Percentiles rank a stretch among this genome's conserved stretches.
Conservation (phyloP, 2,113 vertebrate genomes). For the Laticauda colubrina region DNA sequence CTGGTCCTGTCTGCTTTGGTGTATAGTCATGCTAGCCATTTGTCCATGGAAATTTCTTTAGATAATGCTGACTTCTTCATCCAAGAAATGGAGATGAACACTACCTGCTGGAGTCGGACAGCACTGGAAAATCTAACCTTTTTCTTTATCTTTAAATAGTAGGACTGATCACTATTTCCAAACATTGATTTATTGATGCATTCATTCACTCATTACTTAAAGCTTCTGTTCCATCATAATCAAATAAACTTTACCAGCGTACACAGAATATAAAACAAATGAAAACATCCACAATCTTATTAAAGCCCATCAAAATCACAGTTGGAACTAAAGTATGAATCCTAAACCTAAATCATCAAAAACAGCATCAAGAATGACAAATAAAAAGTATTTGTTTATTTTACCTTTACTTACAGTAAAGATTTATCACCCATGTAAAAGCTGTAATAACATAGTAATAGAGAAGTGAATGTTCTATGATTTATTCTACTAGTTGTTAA, state of each 20-base stretch:
- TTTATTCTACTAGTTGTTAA: not conserved
- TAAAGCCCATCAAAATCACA: not conserved
- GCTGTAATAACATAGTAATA: not conserved
- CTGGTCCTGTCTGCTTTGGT: not conserved
- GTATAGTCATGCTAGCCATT: not conserved
- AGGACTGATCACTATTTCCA: not conserved
- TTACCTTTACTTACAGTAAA: not conserved
- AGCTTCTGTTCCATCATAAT: not conserved
- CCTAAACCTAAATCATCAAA: not conserved
- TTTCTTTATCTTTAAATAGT: not conserved
- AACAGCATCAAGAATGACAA: not conserved
- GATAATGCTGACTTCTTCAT: not conserved
- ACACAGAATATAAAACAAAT: not conserved
- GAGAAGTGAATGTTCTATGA: not conserved
- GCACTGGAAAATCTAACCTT: not conserved
- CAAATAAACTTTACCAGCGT: not conserved
- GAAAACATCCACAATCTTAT: not conserved
- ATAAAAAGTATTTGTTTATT: not conserved
- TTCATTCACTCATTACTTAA: not conserved
- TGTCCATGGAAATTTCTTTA: not conserved
- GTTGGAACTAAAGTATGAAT: not conserved
- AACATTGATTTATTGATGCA: not conserved
- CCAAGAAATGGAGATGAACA: too few species aligned
- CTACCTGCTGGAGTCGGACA: not conserved
- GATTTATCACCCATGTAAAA: not conserved